These are phyloP conservation scores for Monarcha castaneiventris DNA, from an alignment of 2,113 vertebrate genomes.

Conservation along the genomic window DNA sequence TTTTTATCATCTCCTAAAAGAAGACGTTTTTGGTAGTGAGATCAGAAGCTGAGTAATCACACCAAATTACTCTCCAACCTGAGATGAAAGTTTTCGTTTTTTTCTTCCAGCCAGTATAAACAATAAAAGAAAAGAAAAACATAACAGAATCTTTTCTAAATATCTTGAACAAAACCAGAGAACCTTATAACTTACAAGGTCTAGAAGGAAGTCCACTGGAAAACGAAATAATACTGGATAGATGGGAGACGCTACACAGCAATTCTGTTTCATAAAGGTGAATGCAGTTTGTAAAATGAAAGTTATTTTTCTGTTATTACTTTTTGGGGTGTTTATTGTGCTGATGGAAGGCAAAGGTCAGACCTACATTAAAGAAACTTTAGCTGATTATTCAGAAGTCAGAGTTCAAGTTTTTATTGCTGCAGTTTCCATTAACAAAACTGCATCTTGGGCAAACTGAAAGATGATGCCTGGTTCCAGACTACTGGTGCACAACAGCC, in stretches of 20 bases:
- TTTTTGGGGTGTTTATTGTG: not conserved
- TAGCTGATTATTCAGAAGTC: not conserved
- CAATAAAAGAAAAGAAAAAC: slow-evolving; percentile 9
- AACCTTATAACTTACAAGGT: not conserved
- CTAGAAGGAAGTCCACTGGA: not conserved
- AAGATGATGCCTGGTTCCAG: not conserved
- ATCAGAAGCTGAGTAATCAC: slow-evolving; percentile 56
- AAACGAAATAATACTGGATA: not conserved
- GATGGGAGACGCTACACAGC: not conserved
- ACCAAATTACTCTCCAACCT: slow-evolving; percentile 29
- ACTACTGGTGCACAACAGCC: not conserved
- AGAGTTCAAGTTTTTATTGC: slow-evolving; percentile 12
- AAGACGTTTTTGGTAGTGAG: slow-evolving; percentile 29
- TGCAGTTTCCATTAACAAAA: not conserved
- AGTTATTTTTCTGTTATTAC: not conserved
- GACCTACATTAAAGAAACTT: not conserved
- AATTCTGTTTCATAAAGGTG: not conserved
- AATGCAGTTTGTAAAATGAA: not conserved
- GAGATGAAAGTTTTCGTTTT: slow-evolving; percentile 10
- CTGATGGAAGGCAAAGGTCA: slow-evolving; percentile 24
- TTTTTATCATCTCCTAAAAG: slow-evolving; percentile 52
- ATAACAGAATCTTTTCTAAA: not conserved
- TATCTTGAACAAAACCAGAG: not conserved
- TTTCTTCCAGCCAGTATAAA: not conserved
- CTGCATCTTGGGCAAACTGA: not conserved